phyloP scores from a whole-genome alignment of 1,140 invertebrate species.

The Brachionus angularis region DNA sequence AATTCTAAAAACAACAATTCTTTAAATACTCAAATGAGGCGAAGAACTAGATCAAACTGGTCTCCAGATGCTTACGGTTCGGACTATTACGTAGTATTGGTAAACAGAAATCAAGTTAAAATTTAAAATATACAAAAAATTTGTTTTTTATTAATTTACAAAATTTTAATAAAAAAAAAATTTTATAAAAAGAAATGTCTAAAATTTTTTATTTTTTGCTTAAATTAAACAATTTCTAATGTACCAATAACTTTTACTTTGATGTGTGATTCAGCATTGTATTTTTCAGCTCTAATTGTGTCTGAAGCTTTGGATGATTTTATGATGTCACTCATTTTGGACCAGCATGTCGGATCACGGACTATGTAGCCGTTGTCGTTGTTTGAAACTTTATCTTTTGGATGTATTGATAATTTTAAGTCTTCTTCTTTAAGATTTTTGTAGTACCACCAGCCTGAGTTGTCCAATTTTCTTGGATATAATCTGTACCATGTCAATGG shows the following conservation, averaged over 20 bases:
- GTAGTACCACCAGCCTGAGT: conserved; percentile 30
- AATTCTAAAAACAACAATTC: no score
- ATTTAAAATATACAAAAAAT: conserved; percentile 1
- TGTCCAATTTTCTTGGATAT: conserved; percentile 33
- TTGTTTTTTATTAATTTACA: conserved; percentile 3
- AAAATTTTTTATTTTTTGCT: no score
- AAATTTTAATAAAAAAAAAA: conserved; percentile 5
- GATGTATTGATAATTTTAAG: conserved; percentile 25
- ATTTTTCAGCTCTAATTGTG: conserved; percentile 5
- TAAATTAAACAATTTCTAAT: conserved; percentile 17
- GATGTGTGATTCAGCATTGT: not conserved
- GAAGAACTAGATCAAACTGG: no score
- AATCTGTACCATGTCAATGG: conserved; percentile 28
- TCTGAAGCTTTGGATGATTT: conserved; percentile 7
- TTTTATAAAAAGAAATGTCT: not conserved
- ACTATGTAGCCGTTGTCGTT: conserved; percentile 2
- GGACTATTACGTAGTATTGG: conserved; percentile 11
- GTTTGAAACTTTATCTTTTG: not conserved
- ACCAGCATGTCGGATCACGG: conserved; percentile 5
- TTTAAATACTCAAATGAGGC: no score
- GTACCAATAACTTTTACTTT: conserved; percentile 34
- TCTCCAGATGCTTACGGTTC: not conserved
- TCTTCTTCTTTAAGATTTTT: conserved; percentile 13
- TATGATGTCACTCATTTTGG: not conserved
- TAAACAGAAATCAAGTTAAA: conserved; percentile 27